These are phyloP conservation scores for Acanthoscelides obtectus DNA, from an alignment of 2,888 invertebrate genomes.

Conservation along the genomic window DNA sequence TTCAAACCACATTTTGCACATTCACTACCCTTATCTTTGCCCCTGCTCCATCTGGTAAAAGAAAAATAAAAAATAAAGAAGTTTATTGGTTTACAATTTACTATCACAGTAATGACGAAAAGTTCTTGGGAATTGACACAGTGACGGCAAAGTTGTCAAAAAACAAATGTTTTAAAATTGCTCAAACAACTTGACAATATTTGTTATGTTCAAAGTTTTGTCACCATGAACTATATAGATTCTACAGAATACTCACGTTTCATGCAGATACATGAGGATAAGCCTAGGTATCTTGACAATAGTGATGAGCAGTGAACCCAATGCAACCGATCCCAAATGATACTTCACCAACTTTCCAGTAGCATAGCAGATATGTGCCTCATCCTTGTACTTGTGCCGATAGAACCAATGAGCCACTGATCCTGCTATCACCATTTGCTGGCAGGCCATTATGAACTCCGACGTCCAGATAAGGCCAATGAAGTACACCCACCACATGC, in stretches of 20 bases:
- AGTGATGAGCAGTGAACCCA: conserved; percentile 91
- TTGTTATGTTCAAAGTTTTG: too few species aligned
- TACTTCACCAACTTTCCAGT: conserved; percentile 77
- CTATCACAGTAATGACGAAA: too few species aligned
- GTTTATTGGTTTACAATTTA: too few species aligned
- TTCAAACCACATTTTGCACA: conserved; percentile 71
- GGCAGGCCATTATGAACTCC: conserved; percentile 91
- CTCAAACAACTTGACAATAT: too few species aligned
- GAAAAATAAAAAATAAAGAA: too few species aligned
- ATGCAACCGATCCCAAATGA: conserved; percentile 91
- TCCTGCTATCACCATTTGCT: conserved; percentile 90
- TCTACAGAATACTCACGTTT: conserved; percentile 51
- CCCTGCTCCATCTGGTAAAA: conserved; percentile 61
- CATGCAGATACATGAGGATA: conserved; percentile 82
- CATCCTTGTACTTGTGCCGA: conserved; percentile 63
- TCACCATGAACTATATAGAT: neutral
- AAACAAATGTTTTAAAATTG: too few species aligned
- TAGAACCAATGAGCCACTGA: conserved; percentile 95
- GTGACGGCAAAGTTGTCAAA: too few species aligned
- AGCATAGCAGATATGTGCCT: conserved; percentile 64
- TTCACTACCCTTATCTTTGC: conserved; percentile 67
- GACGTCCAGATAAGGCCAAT: conserved; percentile 89
- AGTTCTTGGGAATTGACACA: conserved; percentile 2
- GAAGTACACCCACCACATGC: conserved; percentile 93
- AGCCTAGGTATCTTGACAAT: conserved; percentile 87